Evolutionary conservation across 2,888 invertebrate species (phyloP).

Genomic region (Euphydryas editha): DNA sequence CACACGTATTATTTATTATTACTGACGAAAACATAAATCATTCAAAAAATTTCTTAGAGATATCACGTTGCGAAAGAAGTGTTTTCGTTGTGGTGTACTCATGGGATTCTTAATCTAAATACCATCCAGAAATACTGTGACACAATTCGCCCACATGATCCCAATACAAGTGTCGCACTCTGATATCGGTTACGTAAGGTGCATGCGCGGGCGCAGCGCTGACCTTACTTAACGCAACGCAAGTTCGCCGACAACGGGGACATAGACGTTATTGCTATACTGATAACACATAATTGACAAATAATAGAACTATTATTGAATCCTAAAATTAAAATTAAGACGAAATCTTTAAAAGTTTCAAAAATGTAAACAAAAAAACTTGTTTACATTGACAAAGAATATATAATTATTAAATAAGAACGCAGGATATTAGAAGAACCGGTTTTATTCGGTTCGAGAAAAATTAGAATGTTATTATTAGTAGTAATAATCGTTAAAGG

Average conservation of each 20-base stretch:
- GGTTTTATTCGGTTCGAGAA: too few species aligned
- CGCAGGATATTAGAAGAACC: too few species aligned
- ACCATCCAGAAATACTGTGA: conserved; percentile 33
- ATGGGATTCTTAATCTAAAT: conserved; percentile 33
- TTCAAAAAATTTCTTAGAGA: not conserved
- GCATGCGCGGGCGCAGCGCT: conserved; percentile 58
- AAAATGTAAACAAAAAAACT: too few species aligned
- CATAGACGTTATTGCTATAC: conserved; percentile 19
- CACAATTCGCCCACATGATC: conserved; percentile 41
- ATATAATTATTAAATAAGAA: too few species aligned
- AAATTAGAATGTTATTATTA: too few species aligned
- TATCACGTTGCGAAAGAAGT: conserved; percentile 4
- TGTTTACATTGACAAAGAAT: too few species aligned
- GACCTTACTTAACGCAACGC: conserved; percentile 70
- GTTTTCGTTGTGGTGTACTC: conserved; percentile 10
- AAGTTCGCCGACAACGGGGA: conserved; percentile 51
- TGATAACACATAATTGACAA: not conserved
- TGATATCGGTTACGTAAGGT: conserved; percentile 56
- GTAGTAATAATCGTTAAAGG: too few species aligned
- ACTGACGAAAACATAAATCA: not conserved
- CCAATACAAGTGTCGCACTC: conserved; percentile 50
- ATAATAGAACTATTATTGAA: not conserved
- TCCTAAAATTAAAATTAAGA: too few species aligned
- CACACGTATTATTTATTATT: not conserved
- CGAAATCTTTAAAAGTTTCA: too few species aligned